Evolutionary conservation across 2,888 invertebrate species (phyloP), one percentile per base, ranked within the genome.

Genomic region (Xiphydria camelus): DNA sequence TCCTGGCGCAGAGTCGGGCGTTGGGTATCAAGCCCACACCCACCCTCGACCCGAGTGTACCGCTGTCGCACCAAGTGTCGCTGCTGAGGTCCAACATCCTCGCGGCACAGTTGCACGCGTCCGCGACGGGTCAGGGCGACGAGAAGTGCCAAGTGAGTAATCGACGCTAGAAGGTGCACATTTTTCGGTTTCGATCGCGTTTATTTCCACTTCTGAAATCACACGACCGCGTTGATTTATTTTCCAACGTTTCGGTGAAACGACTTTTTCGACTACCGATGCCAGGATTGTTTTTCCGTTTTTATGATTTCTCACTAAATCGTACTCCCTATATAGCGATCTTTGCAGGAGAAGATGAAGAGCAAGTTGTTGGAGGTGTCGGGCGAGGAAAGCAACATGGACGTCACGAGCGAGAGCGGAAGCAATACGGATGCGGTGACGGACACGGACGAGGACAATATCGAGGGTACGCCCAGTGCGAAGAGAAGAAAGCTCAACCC

Each of bases 1-100:
- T 93, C 38, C 77, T 93, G 55, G 92, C 92, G 0, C 92, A 92
- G 77, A 91, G 91, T 67, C 78, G 93, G 46, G 92, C 91, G 4
- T 80, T 91, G 23, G 91, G 90, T 0, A 82, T 89, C 4, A 83
- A 89, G 64, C 89, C 89, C 5, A 87, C 88, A 66, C 81, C 81
- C 9, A 77, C 79, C 49, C 65, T 81, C 53, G 81, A 81, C 59
- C 80, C 81, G 4, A 81, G 77, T 55, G 77, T 78, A 22, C 79
- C 80, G 18, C 77, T 81, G 70, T 79, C 80, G 51, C 82, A 82
- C 59, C 82, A 82, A 64, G 80, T 82, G 62, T 81, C 79, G 41
- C 63, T 82, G 54, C 73, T 82, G 41, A 79, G 81, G 64, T 80
- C 82, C 31, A 82, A 81, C 64, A 81, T 82, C 48, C 73, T 90